Base-by-base conservation (phyloP, 1,140 invertebrate species). In the Oncopodura yosiiana region DNA sequence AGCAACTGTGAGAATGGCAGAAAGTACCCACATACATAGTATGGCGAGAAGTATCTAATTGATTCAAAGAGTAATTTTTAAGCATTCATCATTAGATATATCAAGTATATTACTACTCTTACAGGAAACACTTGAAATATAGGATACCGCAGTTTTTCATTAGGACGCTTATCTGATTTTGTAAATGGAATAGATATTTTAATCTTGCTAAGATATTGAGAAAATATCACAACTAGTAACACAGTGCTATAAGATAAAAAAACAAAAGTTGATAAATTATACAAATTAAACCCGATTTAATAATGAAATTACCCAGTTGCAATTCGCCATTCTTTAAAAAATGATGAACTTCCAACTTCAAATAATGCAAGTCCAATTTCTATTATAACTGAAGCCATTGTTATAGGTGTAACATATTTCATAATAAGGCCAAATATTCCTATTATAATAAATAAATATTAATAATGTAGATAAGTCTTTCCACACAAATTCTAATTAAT, bases 41-140 rank as follows among this genome's bases (percentile, higher is more conserved):
- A 91, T 86, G 0, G 86, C 84, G 38, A 91, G 66, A 37, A 92
- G 70, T 2, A 89, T 83, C 84, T 87, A n/a, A n/a, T n/a, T n/a
- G n/a, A n/a, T n/a, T n/a, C n/a, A n/a, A n/a, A n/a, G n/a, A n/a
- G n/a, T n/a, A n/a, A n/a, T n/a, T n/a, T n/a, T n/a, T n/a, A n/a
- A n/a, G n/a, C n/a, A n/a, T n/a, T n/a, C n/a, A n/a, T n/a, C n/a
- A n/a, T n/a, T n/a, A n/a, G n/a, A n/a, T n/a, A n/a, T n/a, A n/a
- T n/a, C n/a, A n/a, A n/a, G n/a, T n/a, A n/a, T n/a, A n/a, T n/a
- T n/a, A n/a, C n/a, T n/a, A n/a, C n/a, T n/a, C n/a, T n/a, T n/a
- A n/a, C 62, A 18, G 58, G 58, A 41, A 60, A 57, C 14, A 56
- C 30, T 34, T 60, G 52, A 29, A 60, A 60, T 14, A 45, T 19